These are phyloP conservation scores for Mythimna pallens DNA, from an alignment of 2,888 invertebrate species.

Conservation along the genomic window DNA sequence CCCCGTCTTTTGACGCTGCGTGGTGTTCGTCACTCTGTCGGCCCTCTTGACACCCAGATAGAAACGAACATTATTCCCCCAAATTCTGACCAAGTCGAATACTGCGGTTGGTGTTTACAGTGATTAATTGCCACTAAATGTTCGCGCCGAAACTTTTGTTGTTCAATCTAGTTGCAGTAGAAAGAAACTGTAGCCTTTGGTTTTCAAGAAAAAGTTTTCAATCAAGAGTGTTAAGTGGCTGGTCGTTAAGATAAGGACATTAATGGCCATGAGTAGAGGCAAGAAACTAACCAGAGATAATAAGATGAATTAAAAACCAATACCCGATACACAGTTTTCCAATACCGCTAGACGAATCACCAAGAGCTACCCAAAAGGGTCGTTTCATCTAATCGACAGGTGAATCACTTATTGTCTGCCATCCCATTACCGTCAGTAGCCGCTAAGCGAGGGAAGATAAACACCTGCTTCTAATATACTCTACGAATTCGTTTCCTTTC, in stretches of 20 bases:
- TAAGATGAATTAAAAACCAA: slow-evolving; percentile 53
- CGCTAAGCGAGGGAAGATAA: slow-evolving; percentile 55
- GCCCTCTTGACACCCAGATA: too few species aligned
- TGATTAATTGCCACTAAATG: slow-evolving; percentile 59
- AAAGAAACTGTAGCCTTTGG: slow-evolving; percentile 29
- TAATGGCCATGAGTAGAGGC: slow-evolving; percentile 12
- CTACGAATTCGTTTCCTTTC: slow-evolving; percentile 44
- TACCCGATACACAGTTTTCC: slow-evolving; percentile 38
- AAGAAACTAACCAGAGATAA: slow-evolving; percentile 15
- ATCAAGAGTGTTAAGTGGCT: slow-evolving; percentile 24
- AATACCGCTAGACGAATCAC: slow-evolving; percentile 43
- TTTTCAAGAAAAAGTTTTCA: slow-evolving; percentile 40
- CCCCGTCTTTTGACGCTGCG: too few species aligned
- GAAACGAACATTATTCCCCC: slow-evolving; percentile 19
- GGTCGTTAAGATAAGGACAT: slow-evolving; percentile 22
- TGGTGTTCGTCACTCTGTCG: too few species aligned
- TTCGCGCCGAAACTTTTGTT: slow-evolving; percentile 47
- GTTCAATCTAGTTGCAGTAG: slow-evolving; percentile 36
- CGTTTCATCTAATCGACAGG: slow-evolving; percentile 57
- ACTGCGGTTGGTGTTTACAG: slow-evolving; percentile 42
- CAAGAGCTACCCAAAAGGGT: slow-evolving; percentile 35
- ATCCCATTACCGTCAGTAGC: slow-evolving; percentile 51
- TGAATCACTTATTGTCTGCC: slow-evolving; percentile 60
- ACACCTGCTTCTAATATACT: slow-evolving; percentile 51
- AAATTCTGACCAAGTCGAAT: slow-evolving; percentile 38